Base-by-base conservation (phyloP, 2,888 invertebrate species). In the Drosophila acutilabella region DNA sequence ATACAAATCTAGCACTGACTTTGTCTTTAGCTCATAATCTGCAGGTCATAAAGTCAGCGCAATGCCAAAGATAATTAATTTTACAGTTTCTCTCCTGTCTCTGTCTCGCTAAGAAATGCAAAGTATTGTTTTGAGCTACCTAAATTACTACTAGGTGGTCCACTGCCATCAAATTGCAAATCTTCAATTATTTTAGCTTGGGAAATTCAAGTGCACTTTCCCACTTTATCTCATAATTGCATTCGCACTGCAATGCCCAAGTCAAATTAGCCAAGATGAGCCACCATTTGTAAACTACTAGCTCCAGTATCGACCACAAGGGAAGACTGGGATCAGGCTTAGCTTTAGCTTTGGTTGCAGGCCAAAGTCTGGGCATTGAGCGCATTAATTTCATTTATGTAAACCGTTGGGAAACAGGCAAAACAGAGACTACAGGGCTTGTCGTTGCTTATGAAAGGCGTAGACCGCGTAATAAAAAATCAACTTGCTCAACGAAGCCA, bases 181-280 rank as follows among this genome's bases (percentile, higher is more conserved):
- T 88, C 77, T 67, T 51, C 53, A 65, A 64, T 65, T 80, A 80
- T 65, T 47, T 44, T 44, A 30, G 45, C 53, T 66, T 66, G 70
- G 57, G 69, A 71, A 77, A 80, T 65, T 71, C 62, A 64, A 71
- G 66, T 53, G 64, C 52, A 65, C 56, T 70, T 64, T 75, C 64
- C 64, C 67, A 71, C 71, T 79, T 85, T 89, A 90, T 91, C 91
- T 83, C 74, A 88, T 91, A 91, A 90, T 90, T 90, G 90, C 91
- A 79, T 79, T 65, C 47, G 52, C 66, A 36, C 47, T 14, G 52
- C 52, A 52, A 54, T 26, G 11, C 33, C 50, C 69, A 66, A 75
- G 82, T 81, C 75, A 88, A 90, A 88, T 87, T 90, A 87, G 90
- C 69, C 82, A 67, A 59, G 62, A 59, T 44, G 47, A 51, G 58